phyloP scores from a whole-genome alignment of 2,888 invertebrate species.

The Mythimna vitellina region DNA sequence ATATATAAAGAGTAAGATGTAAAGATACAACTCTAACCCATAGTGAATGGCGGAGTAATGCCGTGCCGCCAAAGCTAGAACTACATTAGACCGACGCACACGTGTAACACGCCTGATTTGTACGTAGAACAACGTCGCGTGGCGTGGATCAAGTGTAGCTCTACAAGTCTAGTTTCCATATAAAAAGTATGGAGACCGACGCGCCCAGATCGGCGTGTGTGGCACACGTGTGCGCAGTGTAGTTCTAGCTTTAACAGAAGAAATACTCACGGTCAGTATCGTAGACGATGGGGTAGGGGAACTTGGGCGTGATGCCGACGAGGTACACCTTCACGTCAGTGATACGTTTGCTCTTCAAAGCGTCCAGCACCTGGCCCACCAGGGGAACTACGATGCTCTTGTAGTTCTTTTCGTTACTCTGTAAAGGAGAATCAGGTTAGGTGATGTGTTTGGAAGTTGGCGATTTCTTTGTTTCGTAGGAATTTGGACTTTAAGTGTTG shows the following conservation, averaged over 20 bases:
- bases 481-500: neutral
- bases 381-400: slow-evolving; percentile 92
- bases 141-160: too few species aligned
- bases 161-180: too few species aligned
- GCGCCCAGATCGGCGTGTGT: too few species aligned
- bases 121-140: too few species aligned
- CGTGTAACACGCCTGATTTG: too few species aligned
- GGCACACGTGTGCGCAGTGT: too few species aligned
- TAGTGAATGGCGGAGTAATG: too few species aligned
- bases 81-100: too few species aligned
- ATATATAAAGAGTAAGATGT: too few species aligned
- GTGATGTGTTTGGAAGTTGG: neutral
- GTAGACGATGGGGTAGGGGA: slow-evolving; percentile 84
- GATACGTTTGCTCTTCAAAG: slow-evolving; percentile 90
- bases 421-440: slow-evolving; percentile 54
- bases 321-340: slow-evolving; percentile 87
- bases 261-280: slow-evolving; percentile 84
- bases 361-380: slow-evolving; percentile 90
- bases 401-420: slow-evolving; percentile 92
- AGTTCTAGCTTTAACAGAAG: neutral
- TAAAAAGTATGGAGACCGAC: too few species aligned
- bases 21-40: too few species aligned
- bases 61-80: too few species aligned
- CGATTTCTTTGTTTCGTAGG: neutral
- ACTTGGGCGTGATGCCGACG: slow-evolving; percentile 90